Evolutionary conservation across 2,113 vertebrate species (phyloP).

Genomic region (Azemiops feae): DNA sequence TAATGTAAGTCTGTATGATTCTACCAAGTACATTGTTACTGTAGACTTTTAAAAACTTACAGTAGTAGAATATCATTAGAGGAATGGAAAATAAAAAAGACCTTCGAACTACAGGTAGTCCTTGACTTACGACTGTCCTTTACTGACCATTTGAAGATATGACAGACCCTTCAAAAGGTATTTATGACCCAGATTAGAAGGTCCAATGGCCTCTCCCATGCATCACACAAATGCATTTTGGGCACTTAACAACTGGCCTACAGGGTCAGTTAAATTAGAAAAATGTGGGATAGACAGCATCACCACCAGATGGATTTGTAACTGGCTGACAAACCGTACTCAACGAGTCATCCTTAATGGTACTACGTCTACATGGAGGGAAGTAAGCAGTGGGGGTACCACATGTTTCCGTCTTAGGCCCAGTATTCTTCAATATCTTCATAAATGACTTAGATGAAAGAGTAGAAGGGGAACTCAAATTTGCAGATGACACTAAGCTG

Average conservation of each 20-base stretch:
- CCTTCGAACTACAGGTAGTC: neutral
- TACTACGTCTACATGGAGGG: too few relatives aligned
- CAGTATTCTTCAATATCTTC: too few relatives aligned
- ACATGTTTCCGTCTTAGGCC: too few relatives aligned
- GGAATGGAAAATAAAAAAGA: neutral
- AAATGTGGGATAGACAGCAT: too few relatives aligned
- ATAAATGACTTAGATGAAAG: too few relatives aligned
- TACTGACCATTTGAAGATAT: neutral
- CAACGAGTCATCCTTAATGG: too few relatives aligned
- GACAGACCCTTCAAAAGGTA: neutral
- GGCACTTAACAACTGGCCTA: neutral
- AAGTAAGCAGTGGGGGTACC: too few relatives aligned
- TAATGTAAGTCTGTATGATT: constrained; percentile 77
- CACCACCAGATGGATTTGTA: too few relatives aligned
- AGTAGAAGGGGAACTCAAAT: too few relatives aligned
- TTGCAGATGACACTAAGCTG: too few relatives aligned
- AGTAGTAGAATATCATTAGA: neutral
- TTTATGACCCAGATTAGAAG: neutral
- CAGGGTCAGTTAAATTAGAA: neutral
- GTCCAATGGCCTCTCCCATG: neutral
- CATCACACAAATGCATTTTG: neutral
- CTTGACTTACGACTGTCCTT: neutral
- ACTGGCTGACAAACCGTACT: too few relatives aligned
- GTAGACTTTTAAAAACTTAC: neutral
- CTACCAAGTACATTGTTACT: neutral